Base-by-base conservation (phyloP, 1,140 invertebrate species). In the Tachypleus tridentatus region DNA sequence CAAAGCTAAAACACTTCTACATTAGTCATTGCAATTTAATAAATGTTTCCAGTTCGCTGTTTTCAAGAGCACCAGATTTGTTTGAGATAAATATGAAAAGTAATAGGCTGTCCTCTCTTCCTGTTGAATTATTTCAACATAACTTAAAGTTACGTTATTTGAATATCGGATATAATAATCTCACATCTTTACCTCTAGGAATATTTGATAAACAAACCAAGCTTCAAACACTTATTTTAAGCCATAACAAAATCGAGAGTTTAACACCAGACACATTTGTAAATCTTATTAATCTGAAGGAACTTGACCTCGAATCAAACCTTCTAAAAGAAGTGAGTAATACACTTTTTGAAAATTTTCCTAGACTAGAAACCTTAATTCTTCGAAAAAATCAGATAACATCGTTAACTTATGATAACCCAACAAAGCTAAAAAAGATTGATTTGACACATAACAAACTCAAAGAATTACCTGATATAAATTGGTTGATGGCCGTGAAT, bases 111-210 rank as follows among this genome's bases (percentile, higher is more conserved):
- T 49, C 47, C n/a, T 51, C 5, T 29, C 56, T 69, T 47, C 64
- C 67, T 5, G 52, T 47, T 29, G 57, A 63, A 7, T 49, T 70
- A 50, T 67, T 66, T 8, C 47, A 49, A 9, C 62, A 69, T 49
- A 68, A 66, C 50, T 62, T 64, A 6, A 81, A 85, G 72, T 77
- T 91, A 54, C 80, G 84, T 65, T 78, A 81, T 66, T 78, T 92
- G 66, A 83, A 91, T 77, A 76, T 93, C 5, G 84, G 83, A 64
- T 84, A 87, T 71, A 91, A 91, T 77, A 87, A 89, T 72, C 84
- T 92, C 50, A 87, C 85, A 84, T 85, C 80, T 48, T 78, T 89
- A 51, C 88, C 89, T 52, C 74, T 79, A 7, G 83, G 86, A 60
- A 77, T 88, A 9, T 85, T 93, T 72, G 50, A 62, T 3, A 64